These are phyloP conservation scores for Sturnira hondurensis DNA, from an alignment of 2,113 vertebrate species.

Conservation along the genomic window DNA sequence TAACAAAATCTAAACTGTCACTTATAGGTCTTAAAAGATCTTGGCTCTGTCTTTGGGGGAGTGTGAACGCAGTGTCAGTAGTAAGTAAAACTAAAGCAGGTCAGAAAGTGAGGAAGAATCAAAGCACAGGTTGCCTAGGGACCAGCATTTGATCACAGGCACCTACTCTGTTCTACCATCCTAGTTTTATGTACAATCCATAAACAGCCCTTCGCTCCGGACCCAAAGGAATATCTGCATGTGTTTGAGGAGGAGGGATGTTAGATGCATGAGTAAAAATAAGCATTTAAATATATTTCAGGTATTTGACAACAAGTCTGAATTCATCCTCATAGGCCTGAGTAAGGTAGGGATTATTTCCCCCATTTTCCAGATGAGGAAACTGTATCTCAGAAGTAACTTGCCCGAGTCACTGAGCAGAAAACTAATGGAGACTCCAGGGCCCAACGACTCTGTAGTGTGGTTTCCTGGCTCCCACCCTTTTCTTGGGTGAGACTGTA, in stretches of 20 bases:
- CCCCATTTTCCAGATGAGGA: neutral
- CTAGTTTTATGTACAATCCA: neutral
- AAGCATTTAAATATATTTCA: neutral
- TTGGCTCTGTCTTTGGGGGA: neutral
- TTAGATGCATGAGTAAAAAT: neutral
- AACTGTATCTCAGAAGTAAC: neutral
- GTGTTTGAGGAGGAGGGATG: neutral
- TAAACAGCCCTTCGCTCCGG: neutral
- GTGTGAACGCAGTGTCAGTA: neutral
- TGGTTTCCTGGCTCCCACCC: neutral
- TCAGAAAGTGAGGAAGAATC: neutral
- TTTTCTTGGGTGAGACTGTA: neutral
- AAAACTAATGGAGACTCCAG: neutral
- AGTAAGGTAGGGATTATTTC: neutral
- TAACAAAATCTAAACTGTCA: neutral
- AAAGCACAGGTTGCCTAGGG: neutral
- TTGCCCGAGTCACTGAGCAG: neutral
- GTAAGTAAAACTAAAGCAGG: neutral
- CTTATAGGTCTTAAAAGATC: neutral
- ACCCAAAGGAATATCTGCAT: neutral
- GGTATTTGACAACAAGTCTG: neutral
- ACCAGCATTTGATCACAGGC: neutral
- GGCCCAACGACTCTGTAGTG: neutral
- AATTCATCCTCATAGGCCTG: neutral
- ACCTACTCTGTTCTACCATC: neutral